Evolutionary conservation across 2,888 invertebrate species (phyloP).

Genomic region (Strigamia maritima): DNA sequence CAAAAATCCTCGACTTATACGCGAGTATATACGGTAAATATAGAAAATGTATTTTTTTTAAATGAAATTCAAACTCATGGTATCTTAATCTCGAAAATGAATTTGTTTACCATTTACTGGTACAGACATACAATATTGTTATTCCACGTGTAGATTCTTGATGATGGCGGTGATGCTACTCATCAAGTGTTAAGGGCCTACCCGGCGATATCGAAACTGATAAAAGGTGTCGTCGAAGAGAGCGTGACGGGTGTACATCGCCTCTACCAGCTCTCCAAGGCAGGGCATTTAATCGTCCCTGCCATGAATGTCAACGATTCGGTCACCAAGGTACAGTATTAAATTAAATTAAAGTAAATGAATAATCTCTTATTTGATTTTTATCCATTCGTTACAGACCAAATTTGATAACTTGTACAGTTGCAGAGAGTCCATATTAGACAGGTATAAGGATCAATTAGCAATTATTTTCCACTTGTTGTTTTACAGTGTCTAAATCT

Average conservation of each 20-base stretch:
- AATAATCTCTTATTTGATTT: conserved; percentile 12
- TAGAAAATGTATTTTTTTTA: no score
- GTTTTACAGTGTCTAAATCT: no score
- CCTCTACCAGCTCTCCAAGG: conserved; percentile 90
- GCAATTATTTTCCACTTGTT: no score
- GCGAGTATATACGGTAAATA: no score
- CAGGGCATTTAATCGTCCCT: conserved; percentile 87
- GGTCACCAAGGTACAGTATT: conserved; percentile 69
- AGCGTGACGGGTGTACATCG: conserved; percentile 98
- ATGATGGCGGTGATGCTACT: conserved; percentile 96
- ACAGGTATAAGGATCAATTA: no score
- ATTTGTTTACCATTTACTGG: no score
- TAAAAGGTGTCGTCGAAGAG: conserved; percentile 94
- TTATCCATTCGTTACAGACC: conserved; percentile 57
- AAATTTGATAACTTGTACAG: conserved; percentile 97
- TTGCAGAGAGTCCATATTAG: conserved; percentile 86
- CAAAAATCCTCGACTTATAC: no score
- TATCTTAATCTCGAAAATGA: no score
- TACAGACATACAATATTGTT: no score
- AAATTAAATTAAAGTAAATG: no score
- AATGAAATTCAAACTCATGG: no score
- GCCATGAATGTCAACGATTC: conserved; percentile 99
- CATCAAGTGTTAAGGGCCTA: conserved; percentile 95
- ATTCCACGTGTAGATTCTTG: conserved; percentile 65
- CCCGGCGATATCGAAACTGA: conserved; percentile 85